phyloP scores from a whole-genome alignment of 2,888 invertebrate genomes.

The Steinernema scapterisci region DNA sequence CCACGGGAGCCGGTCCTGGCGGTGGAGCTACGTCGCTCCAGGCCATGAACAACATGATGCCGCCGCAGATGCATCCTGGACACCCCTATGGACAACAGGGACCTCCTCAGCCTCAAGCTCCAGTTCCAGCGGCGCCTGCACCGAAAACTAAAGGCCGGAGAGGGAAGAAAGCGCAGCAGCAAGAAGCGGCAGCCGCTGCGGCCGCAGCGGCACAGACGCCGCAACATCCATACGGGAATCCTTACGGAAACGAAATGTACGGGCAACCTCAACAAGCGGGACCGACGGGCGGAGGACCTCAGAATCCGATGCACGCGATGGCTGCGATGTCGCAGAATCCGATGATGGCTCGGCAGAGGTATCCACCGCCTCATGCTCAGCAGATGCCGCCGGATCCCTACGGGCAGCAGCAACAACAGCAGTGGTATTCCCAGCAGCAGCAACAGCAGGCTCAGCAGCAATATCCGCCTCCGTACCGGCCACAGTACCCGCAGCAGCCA shows the following conservation, averaged over 20 bases:
- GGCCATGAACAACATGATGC: conserved; percentile 37
- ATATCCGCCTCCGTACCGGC: conserved; percentile 27
- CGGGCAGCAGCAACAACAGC: conserved; percentile 34
- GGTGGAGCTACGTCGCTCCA: not conserved
- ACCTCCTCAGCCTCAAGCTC: conserved; percentile 29
- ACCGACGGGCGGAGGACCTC: conserved; percentile 19
- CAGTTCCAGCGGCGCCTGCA: conserved; percentile 32
- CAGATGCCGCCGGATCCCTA: conserved; percentile 33
- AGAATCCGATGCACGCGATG: conserved; percentile 40
- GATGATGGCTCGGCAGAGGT: conserved; percentile 44
- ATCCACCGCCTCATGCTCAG: conserved; percentile 33
- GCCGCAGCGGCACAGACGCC: conserved; percentile 42
- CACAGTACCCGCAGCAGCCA: conserved; percentile 17
- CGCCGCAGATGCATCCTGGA: conserved; percentile 17
- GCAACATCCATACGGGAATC: conserved; percentile 22
- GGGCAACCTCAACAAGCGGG: not conserved
- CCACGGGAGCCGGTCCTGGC: not conserved
- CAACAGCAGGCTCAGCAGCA: conserved; percentile 3
- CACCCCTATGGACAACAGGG: conserved; percentile 36
- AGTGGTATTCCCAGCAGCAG: not conserved
- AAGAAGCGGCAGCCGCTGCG: conserved; percentile 42
- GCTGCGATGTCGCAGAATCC: conserved; percentile 55
- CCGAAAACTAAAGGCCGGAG: conserved; percentile 28
- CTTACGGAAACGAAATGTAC: conserved; percentile 4
- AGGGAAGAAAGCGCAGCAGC: conserved; percentile 41